A percentile compares a stretch with the other conserved stretches of the same genome.
Evolutionary conservation across 2,888 invertebrate genomes (phyloP).

Genomic region (Tillus elongatus): DNA sequence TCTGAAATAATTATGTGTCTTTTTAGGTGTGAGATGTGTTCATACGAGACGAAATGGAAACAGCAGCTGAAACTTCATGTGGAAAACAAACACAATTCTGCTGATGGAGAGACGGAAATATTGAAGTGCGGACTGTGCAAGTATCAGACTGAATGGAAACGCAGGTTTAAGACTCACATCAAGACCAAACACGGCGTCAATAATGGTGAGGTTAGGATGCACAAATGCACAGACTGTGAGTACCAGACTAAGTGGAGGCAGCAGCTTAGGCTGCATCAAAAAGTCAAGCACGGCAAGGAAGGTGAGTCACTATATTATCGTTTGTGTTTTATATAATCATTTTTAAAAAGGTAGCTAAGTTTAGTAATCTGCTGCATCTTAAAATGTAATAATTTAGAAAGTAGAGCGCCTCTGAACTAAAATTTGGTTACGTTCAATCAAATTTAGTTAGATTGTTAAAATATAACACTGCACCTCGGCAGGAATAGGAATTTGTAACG

Average conservation of each 20-base stretch:
- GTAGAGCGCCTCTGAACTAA: too few species aligned
- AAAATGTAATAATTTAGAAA: too few species aligned
- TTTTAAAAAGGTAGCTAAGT: too few species aligned
- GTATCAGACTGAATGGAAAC: not conserved
- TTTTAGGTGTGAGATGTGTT: not conserved
- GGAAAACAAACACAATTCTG: not conserved
- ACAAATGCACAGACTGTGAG: not conserved
- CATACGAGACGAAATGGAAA: not conserved
- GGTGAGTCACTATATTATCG: too few species aligned
- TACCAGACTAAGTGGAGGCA: not conserved
- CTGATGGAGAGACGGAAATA: not conserved
- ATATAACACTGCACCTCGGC: too few species aligned
- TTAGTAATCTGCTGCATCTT: too few species aligned
- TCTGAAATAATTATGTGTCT: too few species aligned
- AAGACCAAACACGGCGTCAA: not conserved
- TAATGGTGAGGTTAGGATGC: not conserved
- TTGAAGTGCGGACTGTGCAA: not conserved
- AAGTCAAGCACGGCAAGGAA: not conserved
- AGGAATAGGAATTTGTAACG: too few species aligned
- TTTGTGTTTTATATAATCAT: too few species aligned
- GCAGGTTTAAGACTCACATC: not conserved
- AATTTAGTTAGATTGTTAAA: too few species aligned
- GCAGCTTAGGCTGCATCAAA: not conserved
- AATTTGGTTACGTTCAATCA: too few species aligned
- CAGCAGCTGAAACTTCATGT: constrained; percentile 2